Percentiles rank a stretch among this genome's conserved stretches.
Conservation (phyloP, 2,797 vertebrate genomes). For the Halcyon chelicuti region DNA sequence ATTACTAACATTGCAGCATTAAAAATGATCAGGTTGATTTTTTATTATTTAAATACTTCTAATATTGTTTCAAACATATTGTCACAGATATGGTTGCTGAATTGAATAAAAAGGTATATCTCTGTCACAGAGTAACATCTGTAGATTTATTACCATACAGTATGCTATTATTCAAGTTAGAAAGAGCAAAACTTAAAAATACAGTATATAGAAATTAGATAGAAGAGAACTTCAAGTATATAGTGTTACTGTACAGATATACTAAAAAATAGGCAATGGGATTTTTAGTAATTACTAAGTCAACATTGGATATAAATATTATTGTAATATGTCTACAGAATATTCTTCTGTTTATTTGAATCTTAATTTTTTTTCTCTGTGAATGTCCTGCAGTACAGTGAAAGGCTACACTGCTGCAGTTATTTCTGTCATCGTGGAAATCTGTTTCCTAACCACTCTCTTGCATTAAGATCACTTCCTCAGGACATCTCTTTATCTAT, state of each 20-base stretch:
- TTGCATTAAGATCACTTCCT: neutral
- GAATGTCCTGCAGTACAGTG: neutral
- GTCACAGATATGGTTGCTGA: neutral
- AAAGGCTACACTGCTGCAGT: fast-evolving
- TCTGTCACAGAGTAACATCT: neutral
- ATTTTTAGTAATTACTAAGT: neutral
- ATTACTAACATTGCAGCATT: conserved; percentile 29
- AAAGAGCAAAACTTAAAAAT: neutral
- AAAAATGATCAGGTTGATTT: neutral
- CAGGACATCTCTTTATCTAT: neutral
- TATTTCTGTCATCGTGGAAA: neutral
- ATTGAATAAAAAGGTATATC: neutral
- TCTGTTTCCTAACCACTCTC: neutral
- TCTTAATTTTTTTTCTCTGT: neutral
- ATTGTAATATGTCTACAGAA: neutral
- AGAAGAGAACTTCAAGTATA: neutral
- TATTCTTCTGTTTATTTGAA: neutral
- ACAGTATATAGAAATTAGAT: neutral
- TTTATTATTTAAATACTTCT: conserved; percentile 32
- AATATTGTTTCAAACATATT: conserved; percentile 19
- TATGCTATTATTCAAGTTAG: neutral
- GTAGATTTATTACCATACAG: neutral
- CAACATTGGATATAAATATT: neutral
- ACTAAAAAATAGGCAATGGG: neutral
- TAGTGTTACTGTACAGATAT: neutral